Base-by-base conservation (phyloP, 2,797 vertebrate genomes). In the Telmatherina bonti region DNA sequence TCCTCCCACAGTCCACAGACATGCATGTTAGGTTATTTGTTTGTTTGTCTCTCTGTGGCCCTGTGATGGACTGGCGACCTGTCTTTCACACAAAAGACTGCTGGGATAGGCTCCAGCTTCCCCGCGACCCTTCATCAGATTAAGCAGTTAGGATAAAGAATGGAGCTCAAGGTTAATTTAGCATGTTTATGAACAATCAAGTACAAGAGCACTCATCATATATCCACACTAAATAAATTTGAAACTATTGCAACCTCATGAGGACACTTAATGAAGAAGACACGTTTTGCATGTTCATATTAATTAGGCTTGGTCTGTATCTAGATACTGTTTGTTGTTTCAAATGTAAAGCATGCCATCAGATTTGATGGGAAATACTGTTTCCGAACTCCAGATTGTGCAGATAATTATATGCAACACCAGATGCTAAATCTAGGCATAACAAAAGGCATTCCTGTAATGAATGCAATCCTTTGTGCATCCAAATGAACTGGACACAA, bases 121-220 rank as follows among this genome's bases (percentile, higher is more conserved):
- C n/a, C n/a, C n/a, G n/a, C n/a, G n/a, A n/a, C n/a, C n/a, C n/a
- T n/a, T n/a, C n/a, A n/a, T n/a, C n/a, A n/a, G n/a, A n/a, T n/a
- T n/a, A n/a, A n/a, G n/a, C n/a, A n/a, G n/a, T n/a, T n/a, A n/a
- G n/a, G n/a, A n/a, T n/a, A n/a, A n/a, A n/a, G n/a, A n/a, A n/a
- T n/a, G 59, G 63, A 38, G 52, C 79, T 81, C 77, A 86, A 86
- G 86, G 85, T 88, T 85, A 86, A 83, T 83, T 82, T 67, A 35
- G 66, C 65, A 59, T 20, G 76, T 77, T 81, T 61, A 63, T 71
- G 67, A 81, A 67, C 66, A 60, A 56, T 67, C 74, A 56, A 58
- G 62, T 61, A 69, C 84, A 78, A 76, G 77, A 85, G 67, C 52
- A 20, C 75, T 73, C 61, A 33, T 65, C 74, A 79, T 69, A 56